Conservation (phyloP, 2,797 vertebrate genomes). For the Tachyglossus aculeatus region DNA sequence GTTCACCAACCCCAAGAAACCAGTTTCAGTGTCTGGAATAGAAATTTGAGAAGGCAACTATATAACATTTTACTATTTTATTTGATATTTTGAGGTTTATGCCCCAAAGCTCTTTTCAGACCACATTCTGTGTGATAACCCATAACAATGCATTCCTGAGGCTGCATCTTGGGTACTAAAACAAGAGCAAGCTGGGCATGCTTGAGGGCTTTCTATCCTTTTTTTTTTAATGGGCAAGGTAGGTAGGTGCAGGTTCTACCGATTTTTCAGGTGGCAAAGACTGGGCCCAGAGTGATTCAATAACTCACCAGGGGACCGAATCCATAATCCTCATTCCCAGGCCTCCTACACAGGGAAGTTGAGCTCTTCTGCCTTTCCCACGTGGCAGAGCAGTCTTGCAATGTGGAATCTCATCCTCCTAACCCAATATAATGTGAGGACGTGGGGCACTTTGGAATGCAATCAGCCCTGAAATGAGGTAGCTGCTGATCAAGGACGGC, state of each 20-base stretch:
- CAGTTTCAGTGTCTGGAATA: slow-evolving; percentile 8
- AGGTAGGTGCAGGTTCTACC: not conserved
- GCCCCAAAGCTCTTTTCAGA: not conserved
- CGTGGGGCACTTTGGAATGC: not conserved
- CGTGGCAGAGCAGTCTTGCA: too few relatives aligned
- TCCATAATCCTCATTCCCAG: slow-evolving; percentile 19
- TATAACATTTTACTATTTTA: not conserved
- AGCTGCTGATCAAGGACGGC: not conserved
- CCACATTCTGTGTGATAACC: not conserved
- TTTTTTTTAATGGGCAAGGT: too few relatives aligned
- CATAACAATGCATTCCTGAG: not conserved
- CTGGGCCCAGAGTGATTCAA: not conserved
- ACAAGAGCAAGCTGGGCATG: too few relatives aligned
- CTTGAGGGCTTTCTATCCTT: too few relatives aligned
- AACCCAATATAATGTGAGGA: not conserved
- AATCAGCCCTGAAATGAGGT: not conserved
- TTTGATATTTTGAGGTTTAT: slow-evolving; percentile 9
- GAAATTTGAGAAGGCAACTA: slow-evolving; percentile 1
- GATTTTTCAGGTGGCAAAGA: not conserved
- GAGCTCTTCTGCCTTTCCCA: too few relatives aligned
- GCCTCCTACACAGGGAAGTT: too few relatives aligned
- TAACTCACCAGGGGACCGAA: not conserved
- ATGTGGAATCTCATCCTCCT: not conserved
- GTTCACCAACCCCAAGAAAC: not conserved
- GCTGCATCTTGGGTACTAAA: not conserved